Evolutionary conservation across 2,113 vertebrate species (phyloP), one percentile per base, ranked within the genome.

Genomic region (Vulpes vulpes): DNA sequence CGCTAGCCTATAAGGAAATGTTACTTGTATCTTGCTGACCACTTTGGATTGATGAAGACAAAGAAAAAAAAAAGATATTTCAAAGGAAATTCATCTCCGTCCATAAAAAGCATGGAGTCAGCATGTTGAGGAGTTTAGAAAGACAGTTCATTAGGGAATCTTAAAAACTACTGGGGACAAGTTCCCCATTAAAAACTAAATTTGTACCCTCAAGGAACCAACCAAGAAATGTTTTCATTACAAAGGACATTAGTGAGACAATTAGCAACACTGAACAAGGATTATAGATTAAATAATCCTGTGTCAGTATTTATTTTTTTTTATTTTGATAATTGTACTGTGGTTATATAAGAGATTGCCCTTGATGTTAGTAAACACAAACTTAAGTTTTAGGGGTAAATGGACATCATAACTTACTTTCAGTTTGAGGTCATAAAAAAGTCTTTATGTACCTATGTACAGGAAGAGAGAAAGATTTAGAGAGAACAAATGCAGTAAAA

Each of bases 1-100:
- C 27, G 0, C 38, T 97, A 6, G 43, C 80, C 79, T 97, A 10
- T 94, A 85, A 96, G 96, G 84, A 95, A 94, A 91, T 97, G 82
- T 62, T 89, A 85, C 60, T 91, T 96, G 49, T 78, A 97, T 95
- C 64, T 74, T 92, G 88, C n/a, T 82, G 86, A 73, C 59, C 78
- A 27, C 30, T 86, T 94, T 97, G 67, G 12, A 74, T 90, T 96
- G 79, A 96, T 95, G 59, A 82, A 88, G 32, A 14, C 82, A 96
- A 85, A 78, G 74, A 67, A 71, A 51, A 87, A n/a, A n/a, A 55
- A 32, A 51, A 91, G 19, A 69, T 11, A 5, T 5, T 64, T 97
- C 76, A 93, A 92, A 97, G 67, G 69, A 93, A 49, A 49, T 81
- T 79, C 59, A 95, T 43, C 4, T 69, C 62, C 93, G 53, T 89